Conservation (phyloP, 2,888 invertebrate genomes). For the Julus scanicus region DNA sequence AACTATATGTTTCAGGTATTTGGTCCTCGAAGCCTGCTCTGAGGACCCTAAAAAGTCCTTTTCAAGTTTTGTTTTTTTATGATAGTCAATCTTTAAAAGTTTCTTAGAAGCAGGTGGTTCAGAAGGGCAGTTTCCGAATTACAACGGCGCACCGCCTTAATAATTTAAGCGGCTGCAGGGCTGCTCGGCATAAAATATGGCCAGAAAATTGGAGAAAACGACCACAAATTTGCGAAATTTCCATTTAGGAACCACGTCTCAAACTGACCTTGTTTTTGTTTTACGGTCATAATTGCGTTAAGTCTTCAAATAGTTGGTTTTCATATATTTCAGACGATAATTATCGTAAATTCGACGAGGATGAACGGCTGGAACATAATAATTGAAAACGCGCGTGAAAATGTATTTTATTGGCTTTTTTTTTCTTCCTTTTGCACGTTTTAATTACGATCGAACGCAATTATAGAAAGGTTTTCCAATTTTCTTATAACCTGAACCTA, state of each 20-base stretch:
- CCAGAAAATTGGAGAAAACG: not conserved
- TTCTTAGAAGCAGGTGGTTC: not conserved
- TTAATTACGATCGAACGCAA: slow-evolving; percentile 18
- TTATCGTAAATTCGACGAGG: not conserved
- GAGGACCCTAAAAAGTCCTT: not conserved
- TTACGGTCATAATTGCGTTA: not conserved
- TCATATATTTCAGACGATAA: not conserved
- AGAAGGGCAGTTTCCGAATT: not conserved
- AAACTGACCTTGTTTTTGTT: not conserved
- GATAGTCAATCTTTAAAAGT: not conserved
- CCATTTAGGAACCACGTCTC: not conserved
- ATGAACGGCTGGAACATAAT: not conserved
- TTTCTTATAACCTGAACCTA: not conserved
- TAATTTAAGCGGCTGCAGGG: not conserved
- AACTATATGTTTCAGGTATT: too few relatives aligned
- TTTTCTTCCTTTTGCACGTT: not conserved
- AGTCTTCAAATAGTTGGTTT: not conserved
- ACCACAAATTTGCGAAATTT: slow-evolving; percentile 21
- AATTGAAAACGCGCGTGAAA: not conserved
- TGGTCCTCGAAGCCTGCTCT: not conserved
- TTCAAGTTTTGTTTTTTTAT: slow-evolving; percentile 5
- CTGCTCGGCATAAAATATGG: not conserved
- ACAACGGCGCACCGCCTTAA: not conserved
- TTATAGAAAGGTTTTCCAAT: not conserved
- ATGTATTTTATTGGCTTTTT: not conserved